Base-by-base conservation (phyloP, 2,797 vertebrate species). In the Helicolenus hilgendorfi region DNA sequence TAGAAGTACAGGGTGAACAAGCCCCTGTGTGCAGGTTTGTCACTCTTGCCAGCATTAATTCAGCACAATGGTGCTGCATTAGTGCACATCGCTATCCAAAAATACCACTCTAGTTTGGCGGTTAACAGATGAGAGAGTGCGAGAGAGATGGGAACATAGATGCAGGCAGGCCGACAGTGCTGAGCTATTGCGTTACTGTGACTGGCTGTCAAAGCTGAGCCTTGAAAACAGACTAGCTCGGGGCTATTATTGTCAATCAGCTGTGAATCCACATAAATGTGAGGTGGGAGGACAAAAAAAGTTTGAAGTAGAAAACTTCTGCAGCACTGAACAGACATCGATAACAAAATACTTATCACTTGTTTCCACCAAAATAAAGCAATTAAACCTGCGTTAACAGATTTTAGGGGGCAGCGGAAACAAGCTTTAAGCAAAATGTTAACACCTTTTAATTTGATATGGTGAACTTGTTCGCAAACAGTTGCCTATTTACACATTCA, bases 181-280 rank as follows among this genome's bases (percentile, higher is more conserved):
- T 0, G 2, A 77, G 85, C 77, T 83, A 85, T 85, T 79, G 62
- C 68, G 79, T 94, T 92, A 85, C 81, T 2, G 4, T 77, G 79
- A 91, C 71, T 81, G 83, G 35, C 77, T 92, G 92, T 87, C 89
- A 94, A 72, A 86, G 77, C 64, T 14, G 20, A 89, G 77, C 75
- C 11, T 45, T 85, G 71, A 76, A 63, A 64, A 87, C 71, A 77
- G 63, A 85, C 31, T 31, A 67, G 87, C 85, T 79, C 0, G 1
- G 24, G 83, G 91, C 77, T 79, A 56, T 89, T 87, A 63, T 60
- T 65, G 76, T 90, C 81, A 86, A 58, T 55, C 63, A 83, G 79
- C 86, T 89, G 69, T 72, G 72, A 87, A 76, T 75, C 64, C 77
- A 72, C 36, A 83, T 49, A 58, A 84, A 80, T 6, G 38, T 36